Evolutionary conservation across 2,797 vertebrate genomes (phyloP).

Genomic region (Peromyscus nudipes): DNA sequence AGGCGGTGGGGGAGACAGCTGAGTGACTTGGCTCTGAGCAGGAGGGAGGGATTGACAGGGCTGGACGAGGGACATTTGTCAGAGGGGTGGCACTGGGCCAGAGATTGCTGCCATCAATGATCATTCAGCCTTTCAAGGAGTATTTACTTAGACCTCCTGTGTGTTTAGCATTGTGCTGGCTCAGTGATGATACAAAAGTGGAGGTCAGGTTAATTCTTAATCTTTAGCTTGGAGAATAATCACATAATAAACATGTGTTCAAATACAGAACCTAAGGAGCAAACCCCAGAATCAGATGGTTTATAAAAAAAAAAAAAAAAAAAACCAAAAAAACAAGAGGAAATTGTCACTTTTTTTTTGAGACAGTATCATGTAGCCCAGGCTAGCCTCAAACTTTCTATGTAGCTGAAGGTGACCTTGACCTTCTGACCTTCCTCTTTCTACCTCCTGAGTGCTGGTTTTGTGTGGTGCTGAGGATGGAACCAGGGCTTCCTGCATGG

Average conservation of each 20-base stretch:
- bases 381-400: background rate
- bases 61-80: rapidly evolving
- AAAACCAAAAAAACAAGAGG: background rate
- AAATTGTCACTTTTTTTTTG: background rate
- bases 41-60: too few relatives aligned
- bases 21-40: background rate
- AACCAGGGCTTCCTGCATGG: background rate
- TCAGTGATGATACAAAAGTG: background rate
- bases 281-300: background rate
- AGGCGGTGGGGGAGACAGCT: background rate
- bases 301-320: background rate
- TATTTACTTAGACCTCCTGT: background rate
- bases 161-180: background rate
- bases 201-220: background rate
- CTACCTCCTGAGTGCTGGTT: background rate
- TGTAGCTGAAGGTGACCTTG: background rate
- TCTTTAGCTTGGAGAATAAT: background rate
- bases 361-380: background rate
- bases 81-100: background rate
- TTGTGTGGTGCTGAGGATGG: background rate
- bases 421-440: background rate
- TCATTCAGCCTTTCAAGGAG: background rate
- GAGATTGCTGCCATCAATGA: background rate
- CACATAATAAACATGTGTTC: background rate
- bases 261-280: background rate